Evolutionary conservation across 2,797 vertebrate species (phyloP).

Genomic region (Ctenosaura bakeri): DNA sequence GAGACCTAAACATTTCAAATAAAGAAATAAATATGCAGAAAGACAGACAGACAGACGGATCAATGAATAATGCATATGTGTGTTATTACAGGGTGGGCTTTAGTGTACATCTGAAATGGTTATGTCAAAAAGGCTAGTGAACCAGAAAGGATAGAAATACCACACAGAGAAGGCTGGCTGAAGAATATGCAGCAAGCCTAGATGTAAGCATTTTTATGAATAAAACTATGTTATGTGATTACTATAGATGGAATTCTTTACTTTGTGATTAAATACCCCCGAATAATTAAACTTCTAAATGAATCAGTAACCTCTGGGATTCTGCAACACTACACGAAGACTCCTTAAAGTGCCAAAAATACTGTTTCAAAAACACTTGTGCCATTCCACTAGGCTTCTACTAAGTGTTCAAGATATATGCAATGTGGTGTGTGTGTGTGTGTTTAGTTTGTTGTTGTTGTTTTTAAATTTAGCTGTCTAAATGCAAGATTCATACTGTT

Average conservation of each 20-base stretch:
- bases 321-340: background rate
- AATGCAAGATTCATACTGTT: constrained; percentile 6
- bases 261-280: background rate
- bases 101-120: background rate
- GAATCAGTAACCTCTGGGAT: background rate
- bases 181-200: no score
- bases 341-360: background rate
- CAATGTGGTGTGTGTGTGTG: no score
- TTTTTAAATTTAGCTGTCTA: background rate
- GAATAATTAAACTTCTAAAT: background rate
- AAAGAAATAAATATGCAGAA: background rate
- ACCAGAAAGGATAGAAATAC: background rate
- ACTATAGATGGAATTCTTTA: background rate
- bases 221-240: background rate
- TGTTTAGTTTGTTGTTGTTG: background rate
- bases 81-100: background rate
- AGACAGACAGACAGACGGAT: no score
- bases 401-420: background rate
- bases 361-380: background rate
- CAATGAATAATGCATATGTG: background rate
- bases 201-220: background rate
- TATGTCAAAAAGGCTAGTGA: background rate
- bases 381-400: background rate
- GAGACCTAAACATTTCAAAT: background rate
- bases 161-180: no score